Percentiles rank a stretch among this genome's conserved stretches.
Conservation (phyloP, 1,140 invertebrate species). For the Rhagoletis zephyria region DNA sequence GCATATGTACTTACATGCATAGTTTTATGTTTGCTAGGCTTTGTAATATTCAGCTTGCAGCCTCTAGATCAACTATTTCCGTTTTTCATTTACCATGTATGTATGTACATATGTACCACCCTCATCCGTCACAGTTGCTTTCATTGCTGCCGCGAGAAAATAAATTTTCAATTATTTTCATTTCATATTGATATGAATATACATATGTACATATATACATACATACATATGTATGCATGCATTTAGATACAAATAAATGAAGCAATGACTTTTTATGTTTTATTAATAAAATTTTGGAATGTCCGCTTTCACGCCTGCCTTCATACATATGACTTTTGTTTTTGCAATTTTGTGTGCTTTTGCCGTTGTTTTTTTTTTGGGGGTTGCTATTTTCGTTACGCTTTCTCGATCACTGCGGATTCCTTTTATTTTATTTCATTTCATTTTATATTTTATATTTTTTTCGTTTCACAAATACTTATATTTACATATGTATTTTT, state of each 20-base stretch:
- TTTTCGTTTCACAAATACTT: background rate
- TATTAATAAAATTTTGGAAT: background rate
- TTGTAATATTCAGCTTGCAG: background rate
- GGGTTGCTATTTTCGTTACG: slow-evolving; percentile 17
- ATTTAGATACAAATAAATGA: background rate
- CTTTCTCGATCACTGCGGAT: slow-evolving; percentile 1
- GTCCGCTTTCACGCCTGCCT: background rate
- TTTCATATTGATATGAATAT: background rate
- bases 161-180: slow-evolving; percentile 32
- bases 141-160: background rate
- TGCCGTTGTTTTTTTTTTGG: slow-evolving; percentile 2
- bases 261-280: too few relatives aligned
- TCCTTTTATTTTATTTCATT: background rate
- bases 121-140: background rate
- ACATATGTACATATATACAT: background rate
- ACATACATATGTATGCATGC: background rate
- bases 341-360: background rate
- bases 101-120: background rate
- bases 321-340: background rate
- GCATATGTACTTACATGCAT: too few relatives aligned
- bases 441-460: background rate
- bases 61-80: slow-evolving; percentile 39
- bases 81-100: slow-evolving; percentile 6
- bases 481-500: slow-evolving; percentile 2
- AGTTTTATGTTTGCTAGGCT: background rate